A percentile compares a stretch with the other conserved stretches of the same genome.
Evolutionary conservation across 2,113 vertebrate species (phyloP).

Genomic region (mouse (Mus musculus)): DNA sequence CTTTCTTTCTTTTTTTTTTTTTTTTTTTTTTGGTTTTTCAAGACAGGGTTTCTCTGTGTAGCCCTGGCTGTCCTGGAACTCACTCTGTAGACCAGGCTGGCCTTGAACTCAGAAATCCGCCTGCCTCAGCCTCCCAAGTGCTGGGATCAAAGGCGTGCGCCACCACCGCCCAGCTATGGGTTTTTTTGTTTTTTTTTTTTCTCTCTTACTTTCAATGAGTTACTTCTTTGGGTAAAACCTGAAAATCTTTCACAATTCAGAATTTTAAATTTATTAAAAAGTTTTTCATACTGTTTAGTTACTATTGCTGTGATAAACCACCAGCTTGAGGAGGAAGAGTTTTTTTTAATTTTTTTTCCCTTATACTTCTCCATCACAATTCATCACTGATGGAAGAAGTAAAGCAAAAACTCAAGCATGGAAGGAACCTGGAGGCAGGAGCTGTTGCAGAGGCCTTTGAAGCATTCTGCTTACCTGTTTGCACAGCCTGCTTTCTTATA

Average conservation of each 20-base stretch:
- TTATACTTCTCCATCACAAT: neutral
- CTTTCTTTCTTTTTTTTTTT: too few relatives aligned
- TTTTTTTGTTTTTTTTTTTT: too few relatives aligned
- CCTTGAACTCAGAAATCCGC: too few relatives aligned
- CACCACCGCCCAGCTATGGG: too few relatives aligned
- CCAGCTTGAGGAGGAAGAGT: neutral
- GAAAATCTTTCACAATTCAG: neutral
- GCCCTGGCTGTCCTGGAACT: too few relatives aligned
- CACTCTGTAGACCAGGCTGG: too few relatives aligned
- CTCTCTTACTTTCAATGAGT: conserved; percentile 28
- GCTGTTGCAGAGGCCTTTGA: neutral
- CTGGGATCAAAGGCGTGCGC: too few relatives aligned
- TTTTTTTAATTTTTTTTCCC: neutral
- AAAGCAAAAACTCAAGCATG: neutral
- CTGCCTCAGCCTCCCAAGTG: too few relatives aligned
- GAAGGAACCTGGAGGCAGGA: neutral
- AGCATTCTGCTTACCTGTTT: neutral
- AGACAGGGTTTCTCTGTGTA: too few relatives aligned
- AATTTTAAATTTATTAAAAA: neutral
- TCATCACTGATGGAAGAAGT: neutral
- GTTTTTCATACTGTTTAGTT: neutral
- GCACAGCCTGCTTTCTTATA: neutral
- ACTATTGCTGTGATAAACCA: neutral
- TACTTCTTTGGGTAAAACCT: neutral
- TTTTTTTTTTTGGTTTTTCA: too few relatives aligned